These are phyloP conservation scores for Anabas testudineus DNA, from an alignment of 2,797 vertebrate species.

Conservation along the genomic window DNA sequence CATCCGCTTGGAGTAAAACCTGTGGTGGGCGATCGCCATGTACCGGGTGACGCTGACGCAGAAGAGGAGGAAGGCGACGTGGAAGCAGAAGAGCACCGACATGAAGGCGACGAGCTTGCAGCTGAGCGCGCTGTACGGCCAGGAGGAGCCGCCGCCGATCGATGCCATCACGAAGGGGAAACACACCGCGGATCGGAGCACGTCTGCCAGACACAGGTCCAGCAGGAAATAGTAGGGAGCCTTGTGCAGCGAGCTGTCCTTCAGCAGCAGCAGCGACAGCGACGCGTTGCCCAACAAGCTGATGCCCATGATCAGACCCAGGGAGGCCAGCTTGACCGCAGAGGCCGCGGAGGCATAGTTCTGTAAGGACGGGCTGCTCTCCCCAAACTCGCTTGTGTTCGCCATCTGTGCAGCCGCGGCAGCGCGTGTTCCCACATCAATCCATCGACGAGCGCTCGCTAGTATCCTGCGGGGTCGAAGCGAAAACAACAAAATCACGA, in stretches of 20 bases:
- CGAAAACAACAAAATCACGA: constrained; percentile 40
- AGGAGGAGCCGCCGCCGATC: constrained; percentile 87
- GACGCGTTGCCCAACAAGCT: constrained; percentile 93
- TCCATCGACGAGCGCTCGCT: constrained; percentile 41
- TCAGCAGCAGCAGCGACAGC: constrained; percentile 91
- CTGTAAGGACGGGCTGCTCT: constrained; percentile 86
- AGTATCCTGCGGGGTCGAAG: constrained; percentile 14
- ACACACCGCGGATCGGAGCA: constrained; percentile 91
- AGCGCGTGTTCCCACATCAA: constrained; percentile 74
- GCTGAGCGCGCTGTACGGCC: constrained; percentile 89
- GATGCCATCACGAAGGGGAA: constrained; percentile 96
- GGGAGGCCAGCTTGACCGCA: constrained; percentile 91
- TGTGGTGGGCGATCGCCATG: constrained; percentile 97
- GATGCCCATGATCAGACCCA: constrained; percentile 91
- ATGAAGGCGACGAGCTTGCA: constrained; percentile 95
- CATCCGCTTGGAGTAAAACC: constrained; percentile 96
- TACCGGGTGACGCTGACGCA: constrained; percentile 96
- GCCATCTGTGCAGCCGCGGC: constrained; percentile 86
- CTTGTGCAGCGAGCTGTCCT: constrained; percentile 91
- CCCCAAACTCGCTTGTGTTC: constrained; percentile 89
- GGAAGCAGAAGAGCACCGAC: constrained; percentile 96
- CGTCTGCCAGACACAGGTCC: constrained; percentile 94
- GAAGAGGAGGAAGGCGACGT: constrained; percentile 95
- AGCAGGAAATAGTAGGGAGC: constrained; percentile 95
- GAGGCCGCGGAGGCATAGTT: constrained; percentile 87